Evolutionary conservation across 1,140 invertebrate species (phyloP).

Genomic region (Dendroctonus ponderosae): DNA sequence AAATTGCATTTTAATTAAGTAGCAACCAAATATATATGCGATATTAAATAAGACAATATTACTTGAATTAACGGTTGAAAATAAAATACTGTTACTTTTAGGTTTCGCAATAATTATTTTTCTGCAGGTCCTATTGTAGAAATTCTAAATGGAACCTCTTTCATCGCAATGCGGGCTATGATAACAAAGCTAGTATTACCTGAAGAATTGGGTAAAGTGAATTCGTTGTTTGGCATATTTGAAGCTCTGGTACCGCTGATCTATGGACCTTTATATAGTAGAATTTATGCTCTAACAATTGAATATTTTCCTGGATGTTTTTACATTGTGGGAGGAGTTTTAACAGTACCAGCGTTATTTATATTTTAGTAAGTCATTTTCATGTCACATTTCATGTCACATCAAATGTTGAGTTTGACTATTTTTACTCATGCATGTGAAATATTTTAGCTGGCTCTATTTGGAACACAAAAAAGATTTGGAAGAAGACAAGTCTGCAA

Average conservation of each 20-base stretch:
- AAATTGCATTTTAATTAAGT: too few relatives aligned
- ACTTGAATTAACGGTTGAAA: too few relatives aligned
- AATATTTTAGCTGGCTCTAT: slow-evolving; percentile 56
- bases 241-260: slow-evolving; percentile 76
- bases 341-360: slow-evolving; percentile 71
- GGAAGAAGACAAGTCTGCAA: slow-evolving; percentile 13
- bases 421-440: not conserved
- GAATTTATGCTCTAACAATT: slow-evolving; percentile 68
- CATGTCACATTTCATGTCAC: too few relatives aligned
- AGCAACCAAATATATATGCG: too few relatives aligned
- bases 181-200: slow-evolving; percentile 72
- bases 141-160: slow-evolving; percentile 73
- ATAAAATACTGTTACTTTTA: too few relatives aligned
- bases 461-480: slow-evolving; percentile 53
- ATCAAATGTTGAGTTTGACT: too few relatives aligned
- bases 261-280: slow-evolving; percentile 76
- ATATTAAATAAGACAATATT: not conserved
- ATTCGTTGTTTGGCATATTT: slow-evolving; percentile 75
- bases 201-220: slow-evolving; percentile 73
- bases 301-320: slow-evolving; percentile 73
- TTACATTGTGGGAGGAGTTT: slow-evolving; percentile 70
- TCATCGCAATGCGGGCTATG: slow-evolving; percentile 76
- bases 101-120: slow-evolving; percentile 18
- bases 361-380: slow-evolving; percentile 69
- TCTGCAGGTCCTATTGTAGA: slow-evolving; percentile 67